Evolutionary conservation across 92 coral and sea anemone species (phyloP).

Genomic region (Ricordea florida): DNA sequence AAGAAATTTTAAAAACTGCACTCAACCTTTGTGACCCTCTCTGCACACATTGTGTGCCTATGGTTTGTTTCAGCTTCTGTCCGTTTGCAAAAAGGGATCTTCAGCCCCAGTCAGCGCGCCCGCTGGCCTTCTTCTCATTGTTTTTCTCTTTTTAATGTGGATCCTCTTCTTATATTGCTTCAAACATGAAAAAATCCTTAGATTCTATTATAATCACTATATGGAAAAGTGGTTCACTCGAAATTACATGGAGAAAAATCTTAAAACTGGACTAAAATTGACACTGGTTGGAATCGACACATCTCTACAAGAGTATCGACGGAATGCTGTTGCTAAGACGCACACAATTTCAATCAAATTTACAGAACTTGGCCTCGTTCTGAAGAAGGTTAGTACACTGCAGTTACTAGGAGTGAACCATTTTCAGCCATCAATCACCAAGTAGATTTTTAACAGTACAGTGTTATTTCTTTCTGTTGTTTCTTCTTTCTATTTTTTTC

Average conservation of each 20-base stretch:
- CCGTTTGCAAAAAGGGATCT: slow-evolving; percentile 56
- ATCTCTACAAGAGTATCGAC: slow-evolving; percentile 31
- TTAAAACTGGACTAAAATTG: neutral
- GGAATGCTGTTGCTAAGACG: slow-evolving; percentile 35
- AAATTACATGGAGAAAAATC: neutral
- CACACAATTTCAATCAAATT: slow-evolving; percentile 62
- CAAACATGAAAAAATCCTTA: slow-evolving; percentile 48
- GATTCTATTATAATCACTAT: neutral
- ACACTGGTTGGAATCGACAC: too few relatives aligned
- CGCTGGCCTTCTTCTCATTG: slow-evolving; percentile 53
- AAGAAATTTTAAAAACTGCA: too few relatives aligned
- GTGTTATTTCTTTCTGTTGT: too few relatives aligned
- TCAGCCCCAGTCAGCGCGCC: slow-evolving; percentile 63
- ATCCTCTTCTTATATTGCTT: slow-evolving; percentile 43
- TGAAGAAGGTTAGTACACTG: slow-evolving; percentile 77
- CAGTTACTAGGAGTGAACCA: too few relatives aligned
- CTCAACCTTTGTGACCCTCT: neutral
- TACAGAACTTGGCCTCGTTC: slow-evolving; percentile 74
- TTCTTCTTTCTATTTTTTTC: neutral
- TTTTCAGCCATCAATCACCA: too few relatives aligned
- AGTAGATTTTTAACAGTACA: too few relatives aligned
- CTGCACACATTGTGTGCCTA: neutral
- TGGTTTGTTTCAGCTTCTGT: neutral
- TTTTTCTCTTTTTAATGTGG: slow-evolving; percentile 47
- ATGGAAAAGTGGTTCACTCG: neutral